phyloP scores from a whole-genome alignment of 2,113 vertebrate genomes.

The Sander vitreus region DNA sequence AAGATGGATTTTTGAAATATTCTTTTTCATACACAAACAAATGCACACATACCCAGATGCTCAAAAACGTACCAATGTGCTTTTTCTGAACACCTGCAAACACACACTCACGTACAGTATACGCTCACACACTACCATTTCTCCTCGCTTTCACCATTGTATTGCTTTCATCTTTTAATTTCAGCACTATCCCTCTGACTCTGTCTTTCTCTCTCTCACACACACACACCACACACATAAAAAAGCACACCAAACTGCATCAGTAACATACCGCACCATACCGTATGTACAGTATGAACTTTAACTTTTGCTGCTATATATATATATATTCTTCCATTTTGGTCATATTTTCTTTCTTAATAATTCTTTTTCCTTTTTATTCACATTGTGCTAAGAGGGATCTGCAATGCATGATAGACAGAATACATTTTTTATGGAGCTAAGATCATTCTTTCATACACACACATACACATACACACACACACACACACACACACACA shows the following conservation, averaged over 20 bases:
- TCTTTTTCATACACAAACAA: conserved; percentile 5
- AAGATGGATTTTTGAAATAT: background rate
- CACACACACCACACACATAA: background rate
- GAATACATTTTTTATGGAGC: background rate
- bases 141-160: no score
- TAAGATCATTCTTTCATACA: background rate
- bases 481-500: no score
- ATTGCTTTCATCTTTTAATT: no score
- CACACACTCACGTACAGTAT: background rate
- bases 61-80: background rate
- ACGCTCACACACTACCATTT: background rate
- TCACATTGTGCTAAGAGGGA: background rate
- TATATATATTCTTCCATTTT: no score
- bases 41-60: background rate
- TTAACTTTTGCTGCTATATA: no score
- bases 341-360: background rate
- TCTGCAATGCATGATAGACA: background rate
- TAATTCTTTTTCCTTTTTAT: background rate
- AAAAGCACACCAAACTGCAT: background rate
- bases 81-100: background rate
- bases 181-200: no score
- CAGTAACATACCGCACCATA: conserved; percentile 1
- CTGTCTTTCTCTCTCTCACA: no score
- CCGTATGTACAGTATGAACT: no score
- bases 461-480: background rate